These are phyloP conservation scores for Tanytarsus gracilentus DNA, from an alignment of 2,888 invertebrate species.

Conservation along the genomic window DNA sequence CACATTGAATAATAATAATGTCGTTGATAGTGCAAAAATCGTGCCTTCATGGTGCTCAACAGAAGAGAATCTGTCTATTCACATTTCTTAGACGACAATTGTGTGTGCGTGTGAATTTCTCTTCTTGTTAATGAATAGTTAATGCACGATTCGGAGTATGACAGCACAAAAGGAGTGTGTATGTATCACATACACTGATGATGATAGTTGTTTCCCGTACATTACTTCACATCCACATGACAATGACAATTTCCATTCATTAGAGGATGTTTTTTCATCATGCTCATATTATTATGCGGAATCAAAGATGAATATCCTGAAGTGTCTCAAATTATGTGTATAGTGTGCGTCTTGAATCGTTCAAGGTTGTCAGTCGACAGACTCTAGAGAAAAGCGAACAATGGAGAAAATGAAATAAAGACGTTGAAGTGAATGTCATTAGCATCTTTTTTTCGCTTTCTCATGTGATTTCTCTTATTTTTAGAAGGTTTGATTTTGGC, in stretches of 20 bases:
- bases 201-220: too few relatives aligned
- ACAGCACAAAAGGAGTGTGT: slow-evolving; percentile 22
- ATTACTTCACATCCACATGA: too few relatives aligned
- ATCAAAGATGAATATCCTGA: slow-evolving; percentile 20
- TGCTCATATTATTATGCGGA: background rate
- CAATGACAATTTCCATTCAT: slow-evolving; percentile 4
- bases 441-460: background rate
- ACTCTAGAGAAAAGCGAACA: background rate
- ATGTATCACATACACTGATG: too few relatives aligned
- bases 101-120: slow-evolving; percentile 7
- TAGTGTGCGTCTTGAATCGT: background rate
- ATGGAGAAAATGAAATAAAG: slow-evolving; percentile 1
- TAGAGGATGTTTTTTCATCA: background rate
- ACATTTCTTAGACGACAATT: slow-evolving; percentile 1
- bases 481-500: background rate
- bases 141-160: slow-evolving; percentile 23
- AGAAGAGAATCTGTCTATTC: background rate
- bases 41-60: background rate
- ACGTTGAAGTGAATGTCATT: background rate
- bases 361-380: slow-evolving; percentile 25
- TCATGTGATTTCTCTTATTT: background rate
- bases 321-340: background rate
- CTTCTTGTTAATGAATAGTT: slow-evolving; percentile 21
- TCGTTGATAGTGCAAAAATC: slow-evolving; percentile 15
- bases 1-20: slow-evolving; percentile 22